A percentile compares a stretch with the other conserved stretches of the same genome.
These are phyloP conservation scores for Cryptoleucopteryx plumbea DNA, from an alignment of 2,113 vertebrate genomes.

Conservation along the genomic window DNA sequence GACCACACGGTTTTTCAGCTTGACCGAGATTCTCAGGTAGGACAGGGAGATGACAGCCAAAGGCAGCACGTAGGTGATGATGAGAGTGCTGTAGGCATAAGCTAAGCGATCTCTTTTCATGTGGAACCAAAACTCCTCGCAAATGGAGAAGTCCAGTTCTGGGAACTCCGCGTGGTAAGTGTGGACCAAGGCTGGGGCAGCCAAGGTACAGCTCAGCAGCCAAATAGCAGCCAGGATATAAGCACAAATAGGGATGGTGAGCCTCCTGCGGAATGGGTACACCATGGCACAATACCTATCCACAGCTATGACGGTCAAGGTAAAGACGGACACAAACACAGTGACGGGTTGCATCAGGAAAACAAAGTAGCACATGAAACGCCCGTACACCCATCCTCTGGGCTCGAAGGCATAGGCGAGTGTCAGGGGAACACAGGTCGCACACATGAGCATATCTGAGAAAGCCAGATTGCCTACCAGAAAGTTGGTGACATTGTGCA, in stretches of 20 bases:
- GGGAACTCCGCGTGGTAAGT: constrained; percentile 80
- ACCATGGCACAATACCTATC: constrained; percentile 81
- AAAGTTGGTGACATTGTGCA: constrained; percentile 85
- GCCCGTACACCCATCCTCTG: constrained; percentile 75
- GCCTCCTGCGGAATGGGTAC: constrained; percentile 80
- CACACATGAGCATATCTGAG: constrained; percentile 85
- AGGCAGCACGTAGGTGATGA: constrained; percentile 73
- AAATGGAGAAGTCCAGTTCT: constrained; percentile 84
- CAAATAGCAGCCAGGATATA: constrained; percentile 77
- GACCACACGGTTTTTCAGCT: constrained; percentile 81
- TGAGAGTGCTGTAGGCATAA: constrained; percentile 77
- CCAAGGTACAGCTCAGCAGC: constrained; percentile 74
- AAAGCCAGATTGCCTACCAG: constrained; percentile 86
- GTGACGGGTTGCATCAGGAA: constrained; percentile 79
- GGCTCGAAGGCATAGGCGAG: constrained; percentile 80
- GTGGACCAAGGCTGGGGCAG: constrained; percentile 73
- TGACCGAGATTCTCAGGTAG: constrained; percentile 76
- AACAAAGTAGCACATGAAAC: constrained; percentile 78
- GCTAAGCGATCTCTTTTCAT: constrained; percentile 71
- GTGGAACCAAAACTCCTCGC: constrained; percentile 86
- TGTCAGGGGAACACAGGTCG: constrained; percentile 77
- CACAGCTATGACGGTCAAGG: constrained; percentile 76
- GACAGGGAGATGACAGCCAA: constrained; percentile 73
- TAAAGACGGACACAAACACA: constrained; percentile 78
- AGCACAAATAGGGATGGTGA: constrained; percentile 75